These are phyloP conservation scores for Acrobasis suavella DNA, from an alignment of 2,888 invertebrate species.

Conservation along the genomic window DNA sequence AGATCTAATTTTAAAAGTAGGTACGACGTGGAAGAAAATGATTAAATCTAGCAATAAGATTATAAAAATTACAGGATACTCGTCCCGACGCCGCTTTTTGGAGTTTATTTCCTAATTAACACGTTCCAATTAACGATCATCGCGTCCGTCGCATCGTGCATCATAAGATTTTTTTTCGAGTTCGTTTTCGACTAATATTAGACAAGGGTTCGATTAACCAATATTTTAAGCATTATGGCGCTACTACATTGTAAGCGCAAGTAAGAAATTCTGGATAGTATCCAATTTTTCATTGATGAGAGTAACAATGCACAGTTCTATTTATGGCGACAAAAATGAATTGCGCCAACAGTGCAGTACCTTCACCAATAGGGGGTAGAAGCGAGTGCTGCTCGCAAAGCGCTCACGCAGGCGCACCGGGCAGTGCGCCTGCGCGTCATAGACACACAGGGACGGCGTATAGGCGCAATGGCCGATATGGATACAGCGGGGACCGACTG, in stretches of 20 bases:
- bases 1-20: background rate
- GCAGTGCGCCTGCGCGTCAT: slow-evolving; percentile 59
- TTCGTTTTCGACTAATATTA: slow-evolving; percentile 33
- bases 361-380: slow-evolving; percentile 60
- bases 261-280: background rate
- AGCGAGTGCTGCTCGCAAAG: slow-evolving; percentile 80
- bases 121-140: slow-evolving; percentile 35
- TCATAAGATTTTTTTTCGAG: slow-evolving; percentile 25
- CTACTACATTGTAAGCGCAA: slow-evolving; percentile 63
- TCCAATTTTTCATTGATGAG: background rate
- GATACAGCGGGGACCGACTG: slow-evolving; percentile 62
- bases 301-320: background rate
- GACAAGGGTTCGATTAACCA: slow-evolving; percentile 37
- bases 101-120: slow-evolving; percentile 28
- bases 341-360: slow-evolving; percentile 66
- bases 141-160: slow-evolving; percentile 76
- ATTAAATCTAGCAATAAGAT: background rate
- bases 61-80: slow-evolving; percentile 30
- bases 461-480: slow-evolving; percentile 54
- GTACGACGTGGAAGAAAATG: background rate
- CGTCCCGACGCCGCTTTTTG: slow-evolving; percentile 75
- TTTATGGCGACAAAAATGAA: slow-evolving; percentile 23
- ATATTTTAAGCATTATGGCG: slow-evolving; percentile 53
- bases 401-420: slow-evolving; percentile 61
- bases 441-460: slow-evolving; percentile 62